phyloP scores from a whole-genome alignment of 2,113 vertebrate genomes.

The Neogobius melanostomus region DNA sequence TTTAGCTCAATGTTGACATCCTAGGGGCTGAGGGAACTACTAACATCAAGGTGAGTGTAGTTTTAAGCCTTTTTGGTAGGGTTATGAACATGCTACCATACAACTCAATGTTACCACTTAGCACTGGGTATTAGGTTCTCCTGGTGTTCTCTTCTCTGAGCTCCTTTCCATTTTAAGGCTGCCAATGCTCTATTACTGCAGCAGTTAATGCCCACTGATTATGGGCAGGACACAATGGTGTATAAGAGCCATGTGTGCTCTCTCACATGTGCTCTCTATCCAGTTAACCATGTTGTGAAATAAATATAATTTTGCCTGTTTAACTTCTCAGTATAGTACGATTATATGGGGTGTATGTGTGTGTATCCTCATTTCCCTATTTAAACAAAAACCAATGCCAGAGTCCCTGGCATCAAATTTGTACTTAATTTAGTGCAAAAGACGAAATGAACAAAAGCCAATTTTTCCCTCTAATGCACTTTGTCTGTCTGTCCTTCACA shows the following conservation, averaged over 20 bases:
- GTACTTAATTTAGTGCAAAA: conserved; percentile 34
- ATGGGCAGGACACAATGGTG: conserved; percentile 3
- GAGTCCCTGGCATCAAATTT: conserved; percentile 37
- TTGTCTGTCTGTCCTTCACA: conserved; percentile 37
- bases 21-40: too few relatives aligned
- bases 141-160: not conserved
- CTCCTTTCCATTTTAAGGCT: conserved; percentile 22
- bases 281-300: not conserved
- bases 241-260: conserved; percentile 13
- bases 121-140: not conserved
- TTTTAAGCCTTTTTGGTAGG: not conserved
- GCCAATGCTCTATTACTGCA: conserved; percentile 12
- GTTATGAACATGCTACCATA: too few relatives aligned
- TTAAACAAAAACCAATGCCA: conserved; percentile 17
- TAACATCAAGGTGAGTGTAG: too few relatives aligned
- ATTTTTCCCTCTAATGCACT: conserved; percentile 41
- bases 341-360: conserved; percentile 11
- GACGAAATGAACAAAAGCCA: conserved; percentile 43
- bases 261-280: conserved; percentile 19
- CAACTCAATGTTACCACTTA: too few relatives aligned
- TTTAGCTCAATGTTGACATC: too few relatives aligned
- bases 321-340: conserved; percentile 2
- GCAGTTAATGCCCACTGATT: conserved; percentile 11
- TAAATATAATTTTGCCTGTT: conserved; percentile 1
- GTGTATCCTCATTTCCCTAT: conserved; percentile 26